Conservation (phyloP, 35 echinoderm and acorn worm genomes). For the Anneissia japonica region DNA sequence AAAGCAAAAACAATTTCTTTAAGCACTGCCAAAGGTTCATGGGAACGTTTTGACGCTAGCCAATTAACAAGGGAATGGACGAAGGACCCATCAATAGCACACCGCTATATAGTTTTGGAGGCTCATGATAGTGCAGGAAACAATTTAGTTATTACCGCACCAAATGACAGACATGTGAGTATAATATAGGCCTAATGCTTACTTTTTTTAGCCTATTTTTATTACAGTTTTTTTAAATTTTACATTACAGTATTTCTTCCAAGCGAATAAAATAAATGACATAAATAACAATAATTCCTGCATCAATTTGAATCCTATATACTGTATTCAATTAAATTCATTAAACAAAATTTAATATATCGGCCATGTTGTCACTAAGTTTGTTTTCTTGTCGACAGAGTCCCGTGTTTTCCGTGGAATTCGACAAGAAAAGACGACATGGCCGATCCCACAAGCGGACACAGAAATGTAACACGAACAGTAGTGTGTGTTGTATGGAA, state of each 20-base stretch:
- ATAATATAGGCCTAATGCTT: too few relatives aligned
- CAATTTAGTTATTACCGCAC: neutral
- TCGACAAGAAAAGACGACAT: neutral
- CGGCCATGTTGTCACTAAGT: neutral
- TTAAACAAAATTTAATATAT: too few relatives aligned
- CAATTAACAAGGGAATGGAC: neutral
- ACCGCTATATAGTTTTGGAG: neutral
- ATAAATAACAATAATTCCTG: neutral
- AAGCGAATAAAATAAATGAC: neutral
- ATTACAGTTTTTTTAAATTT: too few relatives aligned
- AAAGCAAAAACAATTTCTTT: neutral
- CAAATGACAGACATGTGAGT: neutral
- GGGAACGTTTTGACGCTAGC: neutral
- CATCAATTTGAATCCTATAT: too few relatives aligned
- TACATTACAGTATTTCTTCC: neutral
- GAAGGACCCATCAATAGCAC: neutral
- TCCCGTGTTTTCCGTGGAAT: neutral
- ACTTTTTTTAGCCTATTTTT: too few relatives aligned
- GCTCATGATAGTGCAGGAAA: neutral
- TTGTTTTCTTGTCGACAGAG: neutral
- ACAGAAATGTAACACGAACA: neutral
- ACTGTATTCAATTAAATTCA: neutral
- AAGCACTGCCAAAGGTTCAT: neutral
- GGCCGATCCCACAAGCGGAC: neutral
- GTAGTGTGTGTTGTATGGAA: conserved; percentile 56